These are phyloP conservation scores for Lochmaea capreae DNA, from an alignment of 2,888 invertebrate genomes.

Conservation along the genomic window DNA sequence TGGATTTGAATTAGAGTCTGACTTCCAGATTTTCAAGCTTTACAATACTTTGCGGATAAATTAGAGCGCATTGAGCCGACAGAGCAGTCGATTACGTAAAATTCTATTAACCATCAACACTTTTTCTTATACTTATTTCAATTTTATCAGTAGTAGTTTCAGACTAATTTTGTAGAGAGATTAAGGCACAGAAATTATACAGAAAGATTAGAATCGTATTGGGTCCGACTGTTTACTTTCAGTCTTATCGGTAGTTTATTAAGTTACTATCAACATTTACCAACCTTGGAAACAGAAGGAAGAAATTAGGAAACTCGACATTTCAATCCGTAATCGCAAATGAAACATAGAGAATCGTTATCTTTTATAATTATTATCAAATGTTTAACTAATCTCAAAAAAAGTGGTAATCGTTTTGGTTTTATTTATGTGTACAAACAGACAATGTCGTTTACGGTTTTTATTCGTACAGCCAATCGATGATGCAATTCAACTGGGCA, in stretches of 20 bases:
- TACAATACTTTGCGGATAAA: too few relatives aligned
- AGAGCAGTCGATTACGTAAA: too few relatives aligned
- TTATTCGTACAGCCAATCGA: neutral
- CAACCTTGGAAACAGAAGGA: constrained; percentile 17
- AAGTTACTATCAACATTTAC: constrained; percentile 22
- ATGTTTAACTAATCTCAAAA: neutral
- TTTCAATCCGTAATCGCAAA: neutral
- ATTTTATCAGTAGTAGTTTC: neutral
- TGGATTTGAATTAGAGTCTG: too few relatives aligned
- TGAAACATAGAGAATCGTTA: neutral
- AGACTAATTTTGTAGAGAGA: neutral
- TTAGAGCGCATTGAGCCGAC: too few relatives aligned
- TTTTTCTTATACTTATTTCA: neutral
- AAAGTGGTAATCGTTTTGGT: neutral
- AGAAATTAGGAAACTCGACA: constrained; percentile 2
- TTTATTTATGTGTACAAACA: neutral
- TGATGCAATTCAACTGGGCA: too few relatives aligned
- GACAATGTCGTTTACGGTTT: neutral
- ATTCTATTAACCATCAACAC: neutral
- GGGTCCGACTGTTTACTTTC: constrained; percentile 17
- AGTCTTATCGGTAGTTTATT: constrained; percentile 18
- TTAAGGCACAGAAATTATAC: neutral
- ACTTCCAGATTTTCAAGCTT: too few relatives aligned
- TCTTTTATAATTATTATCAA: constrained; percentile 1
- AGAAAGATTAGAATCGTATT: neutral